Conservation (phyloP, 1,140 invertebrate genomes). For the Apis cerana region DNA sequence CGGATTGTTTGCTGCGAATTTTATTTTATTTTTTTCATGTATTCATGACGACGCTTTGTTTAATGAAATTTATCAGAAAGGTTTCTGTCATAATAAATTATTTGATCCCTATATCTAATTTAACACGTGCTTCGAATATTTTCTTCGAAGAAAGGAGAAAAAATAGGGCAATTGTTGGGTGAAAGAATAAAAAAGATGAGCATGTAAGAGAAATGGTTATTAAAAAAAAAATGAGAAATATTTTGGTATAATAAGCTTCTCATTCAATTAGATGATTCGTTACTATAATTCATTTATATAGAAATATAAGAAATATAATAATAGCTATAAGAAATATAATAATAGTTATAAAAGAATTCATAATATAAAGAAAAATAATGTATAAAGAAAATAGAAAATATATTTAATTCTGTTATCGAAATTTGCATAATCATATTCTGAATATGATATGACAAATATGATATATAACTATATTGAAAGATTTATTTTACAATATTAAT, state of each 20-base stretch:
- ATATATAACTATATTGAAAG: no score
- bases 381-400: neutral
- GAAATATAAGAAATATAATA: neutral
- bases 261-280: neutral
- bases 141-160: slow-evolving; percentile 10
- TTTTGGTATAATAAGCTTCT: neutral
- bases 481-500: neutral
- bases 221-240: neutral
- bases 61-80: neutral
- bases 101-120: slow-evolving; percentile 11
- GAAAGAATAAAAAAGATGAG: slow-evolving; percentile 23
- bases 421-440: neutral
- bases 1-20: no score
- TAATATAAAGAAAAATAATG: neutral
- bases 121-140: slow-evolving; percentile 15
- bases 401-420: neutral
- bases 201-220: slow-evolving; percentile 41
- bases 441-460: neutral
- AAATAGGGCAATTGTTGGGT: slow-evolving; percentile 5
- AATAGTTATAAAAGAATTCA: neutral
- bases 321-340: no score
- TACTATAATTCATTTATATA: neutral
- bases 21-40: no score
- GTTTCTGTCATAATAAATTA: neutral
- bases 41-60: neutral